These are phyloP conservation scores for Dynastes hyllus DNA, from an alignment of 2,888 invertebrate genomes.

Conservation along the genomic window DNA sequence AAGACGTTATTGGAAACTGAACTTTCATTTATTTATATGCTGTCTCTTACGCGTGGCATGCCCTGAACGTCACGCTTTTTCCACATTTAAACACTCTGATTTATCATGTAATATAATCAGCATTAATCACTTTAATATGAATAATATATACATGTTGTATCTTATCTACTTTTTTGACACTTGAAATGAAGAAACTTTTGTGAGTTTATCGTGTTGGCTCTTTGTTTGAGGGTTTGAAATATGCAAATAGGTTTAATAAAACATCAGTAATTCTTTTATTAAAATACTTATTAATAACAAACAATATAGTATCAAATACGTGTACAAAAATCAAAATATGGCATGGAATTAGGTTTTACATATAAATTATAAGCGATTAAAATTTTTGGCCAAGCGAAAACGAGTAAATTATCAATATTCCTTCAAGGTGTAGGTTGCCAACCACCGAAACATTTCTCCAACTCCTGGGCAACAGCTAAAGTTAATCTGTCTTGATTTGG, in stretches of 20 bases:
- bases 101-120: not conserved
- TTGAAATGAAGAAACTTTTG: not conserved
- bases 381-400: too few relatives aligned
- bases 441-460: slow-evolving; percentile 92
- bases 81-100: not conserved
- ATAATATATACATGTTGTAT: not conserved
- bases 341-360: too few relatives aligned
- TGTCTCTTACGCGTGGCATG: not conserved
- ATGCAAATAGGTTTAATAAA: not conserved
- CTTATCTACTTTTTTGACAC: slow-evolving; percentile 5
- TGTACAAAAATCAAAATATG: not conserved
- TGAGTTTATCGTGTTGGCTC: not conserved
- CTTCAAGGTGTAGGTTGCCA: slow-evolving; percentile 80
- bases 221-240: not conserved
- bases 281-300: not conserved
- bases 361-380: too few relatives aligned
- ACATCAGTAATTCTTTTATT: not conserved
- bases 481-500: slow-evolving; percentile 89
- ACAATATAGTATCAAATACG: not conserved
- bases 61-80: slow-evolving; percentile 1
- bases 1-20: not conserved
- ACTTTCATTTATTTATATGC: not conserved
- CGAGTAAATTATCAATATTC: not conserved
- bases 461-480: slow-evolving; percentile 89
- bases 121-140: not conserved